Evolutionary conservation across 2,113 vertebrate species (phyloP).

Genomic region (Solenodon paradoxus): DNA sequence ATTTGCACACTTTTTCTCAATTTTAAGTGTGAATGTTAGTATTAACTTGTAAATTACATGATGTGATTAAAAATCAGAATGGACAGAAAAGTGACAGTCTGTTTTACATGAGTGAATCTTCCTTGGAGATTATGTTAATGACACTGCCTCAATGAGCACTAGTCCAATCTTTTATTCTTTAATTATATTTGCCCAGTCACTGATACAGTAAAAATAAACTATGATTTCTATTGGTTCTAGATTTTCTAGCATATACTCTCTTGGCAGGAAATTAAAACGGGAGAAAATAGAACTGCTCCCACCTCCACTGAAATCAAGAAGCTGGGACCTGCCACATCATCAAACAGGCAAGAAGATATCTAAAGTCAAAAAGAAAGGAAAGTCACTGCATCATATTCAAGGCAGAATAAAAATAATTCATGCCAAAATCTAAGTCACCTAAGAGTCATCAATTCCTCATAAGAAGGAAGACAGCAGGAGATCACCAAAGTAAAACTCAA

Average conservation of each 20-base stretch:
- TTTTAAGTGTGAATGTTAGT: conserved; percentile 28
- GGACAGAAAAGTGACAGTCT: not conserved
- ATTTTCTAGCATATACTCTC: not conserved
- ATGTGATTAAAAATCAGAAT: not conserved
- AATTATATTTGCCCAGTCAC: not conserved
- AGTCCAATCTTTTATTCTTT: not conserved
- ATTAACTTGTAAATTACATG: conserved; percentile 38
- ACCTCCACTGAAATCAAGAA: too few relatives aligned
- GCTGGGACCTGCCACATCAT: too few relatives aligned
- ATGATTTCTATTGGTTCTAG: not conserved
- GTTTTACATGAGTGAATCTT: not conserved
- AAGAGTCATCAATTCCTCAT: too few relatives aligned
- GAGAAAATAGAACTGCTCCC: not conserved
- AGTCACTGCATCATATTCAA: too few relatives aligned
- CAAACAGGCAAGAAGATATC: too few relatives aligned
- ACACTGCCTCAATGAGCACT: not conserved
- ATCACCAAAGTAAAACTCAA: too few relatives aligned
- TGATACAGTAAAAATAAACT: not conserved
- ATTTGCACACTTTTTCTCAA: conserved; percentile 50
- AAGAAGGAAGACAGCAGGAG: too few relatives aligned
- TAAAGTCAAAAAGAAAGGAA: too few relatives aligned
- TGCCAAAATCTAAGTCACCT: too few relatives aligned
- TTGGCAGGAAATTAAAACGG: not conserved
- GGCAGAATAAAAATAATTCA: too few relatives aligned
- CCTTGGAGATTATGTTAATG: not conserved